Percentiles rank a stretch among this genome's conserved stretches.
Conservation (phyloP, 2,888 invertebrate genomes). For the Cistogaster globosa region DNA sequence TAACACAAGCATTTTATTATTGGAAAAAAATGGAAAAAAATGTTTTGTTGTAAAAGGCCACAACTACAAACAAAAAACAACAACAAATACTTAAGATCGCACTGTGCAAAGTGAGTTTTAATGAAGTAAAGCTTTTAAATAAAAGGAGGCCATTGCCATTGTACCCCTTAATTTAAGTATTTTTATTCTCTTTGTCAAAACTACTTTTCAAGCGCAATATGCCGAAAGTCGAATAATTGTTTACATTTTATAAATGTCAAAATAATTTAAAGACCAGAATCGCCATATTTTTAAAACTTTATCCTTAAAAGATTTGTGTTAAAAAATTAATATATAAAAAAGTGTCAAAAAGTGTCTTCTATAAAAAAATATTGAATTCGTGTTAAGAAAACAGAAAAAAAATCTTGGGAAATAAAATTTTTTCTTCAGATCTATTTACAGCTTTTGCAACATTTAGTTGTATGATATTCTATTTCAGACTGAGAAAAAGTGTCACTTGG, state of each 20-base stretch:
- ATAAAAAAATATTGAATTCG: too few relatives aligned
- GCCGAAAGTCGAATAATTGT: slow-evolving; percentile 15
- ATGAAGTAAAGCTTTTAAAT: not conserved
- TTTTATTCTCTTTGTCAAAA: slow-evolving; percentile 10
- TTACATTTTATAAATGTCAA: slow-evolving; percentile 35
- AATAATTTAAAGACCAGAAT: slow-evolving; percentile 24
- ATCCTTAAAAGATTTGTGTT: not conserved
- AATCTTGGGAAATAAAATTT: too few relatives aligned
- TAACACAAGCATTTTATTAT: slow-evolving; percentile 8
- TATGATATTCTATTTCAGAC: too few relatives aligned
- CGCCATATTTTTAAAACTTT: slow-evolving; percentile 10
- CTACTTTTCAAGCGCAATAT: not conserved
- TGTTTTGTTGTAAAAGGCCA: slow-evolving; percentile 58
- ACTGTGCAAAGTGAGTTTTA: not conserved
- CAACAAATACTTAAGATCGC: not conserved
- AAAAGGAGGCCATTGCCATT: slow-evolving; percentile 65
- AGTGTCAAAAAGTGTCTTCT: too few relatives aligned
- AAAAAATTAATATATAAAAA: not conserved
- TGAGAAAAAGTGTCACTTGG: too few relatives aligned
- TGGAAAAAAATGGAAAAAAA: not conserved
- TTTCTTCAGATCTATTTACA: too few relatives aligned
- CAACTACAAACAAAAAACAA: not conserved
- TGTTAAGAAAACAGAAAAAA: too few relatives aligned
- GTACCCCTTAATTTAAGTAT: slow-evolving; percentile 27
- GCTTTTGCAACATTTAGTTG: too few relatives aligned